A percentile compares a stretch with the other conserved stretches of the same genome.
These are phyloP conservation scores for Endotricha flammealis DNA, from an alignment of 2,888 invertebrate genomes.

Conservation along the genomic window DNA sequence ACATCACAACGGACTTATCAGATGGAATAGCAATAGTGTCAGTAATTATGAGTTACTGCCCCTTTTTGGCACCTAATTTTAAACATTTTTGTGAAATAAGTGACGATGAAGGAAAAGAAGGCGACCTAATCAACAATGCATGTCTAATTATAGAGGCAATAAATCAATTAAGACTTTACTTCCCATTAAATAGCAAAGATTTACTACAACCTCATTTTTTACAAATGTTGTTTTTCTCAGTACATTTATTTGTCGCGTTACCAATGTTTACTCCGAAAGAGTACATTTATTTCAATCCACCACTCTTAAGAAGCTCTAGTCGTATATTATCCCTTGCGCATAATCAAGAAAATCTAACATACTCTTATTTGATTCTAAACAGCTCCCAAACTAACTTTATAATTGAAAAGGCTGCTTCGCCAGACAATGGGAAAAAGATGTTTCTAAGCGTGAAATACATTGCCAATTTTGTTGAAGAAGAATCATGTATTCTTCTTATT, in stretches of 20 bases:
- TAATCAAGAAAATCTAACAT: slow-evolving; percentile 57
- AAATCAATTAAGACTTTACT: slow-evolving; percentile 73
- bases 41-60: slow-evolving; percentile 76
- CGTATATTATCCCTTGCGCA: slow-evolving; percentile 59
- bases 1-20: slow-evolving; percentile 71
- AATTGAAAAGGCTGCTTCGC: slow-evolving; percentile 50
- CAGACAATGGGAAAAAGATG: slow-evolving; percentile 57
- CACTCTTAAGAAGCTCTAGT: slow-evolving; percentile 57
- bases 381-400: slow-evolving; percentile 49
- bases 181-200: slow-evolving; percentile 69
- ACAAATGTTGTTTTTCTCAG: slow-evolving; percentile 78
- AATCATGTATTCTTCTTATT: slow-evolving; percentile 50
- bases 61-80: slow-evolving; percentile 70
- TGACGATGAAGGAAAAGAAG: slow-evolving; percentile 48
- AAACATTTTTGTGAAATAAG: slow-evolving; percentile 59
- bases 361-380: slow-evolving; percentile 48
- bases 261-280: slow-evolving; percentile 72
- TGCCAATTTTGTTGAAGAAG: slow-evolving; percentile 54
- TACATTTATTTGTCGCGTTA: slow-evolving; percentile 74
- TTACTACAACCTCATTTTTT: slow-evolving; percentile 74
- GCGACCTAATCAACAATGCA: slow-evolving; percentile 75
- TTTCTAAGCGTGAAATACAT: slow-evolving; percentile 53
- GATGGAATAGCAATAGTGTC: slow-evolving; percentile 78
- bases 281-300: slow-evolving; percentile 59
- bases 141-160: slow-evolving; percentile 74